Evolutionary conservation across 2,113 vertebrate species (phyloP), one percentile per base, ranked within the genome.

Genomic region (Equus quagga): DNA sequence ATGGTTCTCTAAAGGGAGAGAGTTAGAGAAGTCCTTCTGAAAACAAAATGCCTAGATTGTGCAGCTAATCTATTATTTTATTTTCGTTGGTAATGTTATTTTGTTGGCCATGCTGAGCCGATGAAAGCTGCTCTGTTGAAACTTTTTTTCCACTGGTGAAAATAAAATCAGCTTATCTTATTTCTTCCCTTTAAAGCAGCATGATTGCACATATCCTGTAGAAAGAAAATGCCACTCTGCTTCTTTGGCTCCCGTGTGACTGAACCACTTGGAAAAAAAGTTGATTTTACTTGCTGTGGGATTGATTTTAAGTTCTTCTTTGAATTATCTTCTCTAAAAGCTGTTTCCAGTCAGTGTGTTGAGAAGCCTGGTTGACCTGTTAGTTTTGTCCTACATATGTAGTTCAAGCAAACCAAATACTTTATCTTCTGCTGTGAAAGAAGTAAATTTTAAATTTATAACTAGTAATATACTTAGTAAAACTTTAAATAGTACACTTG

Each of bases 91-190:
- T 96, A 84, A 97, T 91, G 26, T 88, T 97, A 67, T 93, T 98
- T 98, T 96, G 73, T 96, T 96, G 95, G 73, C 33, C 95, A 13
- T 92, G 64, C 73, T 97, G 95, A 24, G 76, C 91, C 0, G 0
- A 18, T 97, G 94, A 96, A 97, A 96, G 89, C 54, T 54, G 44
- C 60, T 97, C 82, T 97, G 0, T 24, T 81, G 89, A 97, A 95
- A 97, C 94, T 54, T 96, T 93, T 73, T 94, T 95, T 94, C 75
- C 83, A 96, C 69, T 67, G 70, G 79, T 82, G 65, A 89, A 97
- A 98, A 98, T 96, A 94, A 98, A 97, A 97, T 98, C 79, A 84
- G 75, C 94, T 97, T 94, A 76, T 97, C 87, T 96, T 73, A 46
- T 93, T 96, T 97, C 83, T 97, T 58, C 60, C 95, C 96, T 75